Conservation (phyloP, 2,113 vertebrate genomes). For the Carassius carassius region DNA sequence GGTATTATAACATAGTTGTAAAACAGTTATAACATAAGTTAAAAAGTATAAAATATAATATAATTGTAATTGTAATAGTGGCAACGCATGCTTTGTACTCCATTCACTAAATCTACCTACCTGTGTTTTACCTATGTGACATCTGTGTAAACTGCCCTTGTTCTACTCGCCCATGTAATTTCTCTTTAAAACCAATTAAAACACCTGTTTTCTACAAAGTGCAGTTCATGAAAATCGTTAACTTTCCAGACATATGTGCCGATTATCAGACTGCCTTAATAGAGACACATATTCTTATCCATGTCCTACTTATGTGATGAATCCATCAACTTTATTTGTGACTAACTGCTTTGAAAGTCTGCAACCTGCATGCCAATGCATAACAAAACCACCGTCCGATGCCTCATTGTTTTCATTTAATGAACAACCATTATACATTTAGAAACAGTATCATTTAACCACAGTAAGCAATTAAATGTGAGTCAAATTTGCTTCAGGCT, state of each 20-base stretch:
- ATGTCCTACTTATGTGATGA: neutral
- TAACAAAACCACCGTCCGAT: neutral
- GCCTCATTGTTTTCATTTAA: neutral
- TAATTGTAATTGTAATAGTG: neutral
- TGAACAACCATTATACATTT: neutral
- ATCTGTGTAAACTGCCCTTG: too few species aligned
- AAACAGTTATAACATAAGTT: neutral
- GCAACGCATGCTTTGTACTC: too few species aligned
- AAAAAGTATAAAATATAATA: neutral
- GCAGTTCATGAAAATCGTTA: neutral
- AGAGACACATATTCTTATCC: conserved; percentile 3
- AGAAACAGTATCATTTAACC: neutral
- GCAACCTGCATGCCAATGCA: conserved; percentile 17
- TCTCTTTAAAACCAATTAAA: conserved; percentile 3
- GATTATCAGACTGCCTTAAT: conserved; percentile 29
- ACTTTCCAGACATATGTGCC: conserved; percentile 10
- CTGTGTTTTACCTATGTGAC: neutral
- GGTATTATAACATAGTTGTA: neutral
- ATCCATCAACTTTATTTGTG: conserved; percentile 13
- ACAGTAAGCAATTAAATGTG: neutral
- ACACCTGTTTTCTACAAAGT: neutral
- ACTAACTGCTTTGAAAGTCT: neutral
- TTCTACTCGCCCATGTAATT: neutral
- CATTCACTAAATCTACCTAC: neutral
- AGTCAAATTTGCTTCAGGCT: neutral